Conservation (phyloP, 2,113 vertebrate species). For the Chelonoidis abingdonii region DNA sequence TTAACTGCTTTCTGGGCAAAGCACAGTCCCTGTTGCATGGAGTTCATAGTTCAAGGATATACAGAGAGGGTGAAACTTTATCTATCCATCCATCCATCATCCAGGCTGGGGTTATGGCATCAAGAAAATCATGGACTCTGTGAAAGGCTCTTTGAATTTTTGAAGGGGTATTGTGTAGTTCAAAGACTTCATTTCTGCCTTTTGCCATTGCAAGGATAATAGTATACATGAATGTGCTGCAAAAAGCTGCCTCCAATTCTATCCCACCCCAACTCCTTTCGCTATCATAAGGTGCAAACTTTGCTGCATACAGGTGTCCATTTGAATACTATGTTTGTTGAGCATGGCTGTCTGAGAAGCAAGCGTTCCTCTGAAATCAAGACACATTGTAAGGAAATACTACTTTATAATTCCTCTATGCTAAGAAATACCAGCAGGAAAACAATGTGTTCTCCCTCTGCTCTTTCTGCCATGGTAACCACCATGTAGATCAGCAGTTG, state of each 20-base stretch:
- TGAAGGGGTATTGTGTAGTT: too few species aligned
- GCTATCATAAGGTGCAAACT: not conserved
- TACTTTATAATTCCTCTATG: too few species aligned
- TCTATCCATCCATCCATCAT: too few species aligned
- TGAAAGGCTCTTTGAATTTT: not conserved
- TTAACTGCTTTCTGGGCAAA: not conserved
- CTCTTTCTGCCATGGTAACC: too few species aligned
- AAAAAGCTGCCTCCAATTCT: not conserved
- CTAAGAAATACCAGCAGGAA: too few species aligned
- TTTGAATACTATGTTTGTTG: not conserved
- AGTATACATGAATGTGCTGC: not conserved
- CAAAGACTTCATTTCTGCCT: not conserved
- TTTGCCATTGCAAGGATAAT: not conserved
- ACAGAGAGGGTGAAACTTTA: not conserved
- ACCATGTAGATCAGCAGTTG: too few species aligned
- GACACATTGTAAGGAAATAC: too few species aligned
- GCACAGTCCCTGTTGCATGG: not conserved
- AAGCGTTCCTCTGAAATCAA: not conserved
- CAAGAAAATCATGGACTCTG: not conserved
- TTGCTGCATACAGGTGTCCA: not conserved
- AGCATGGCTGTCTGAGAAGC: not conserved
- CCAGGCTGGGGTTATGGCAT: not conserved
- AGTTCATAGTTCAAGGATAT: not conserved
- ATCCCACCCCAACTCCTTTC: not conserved
- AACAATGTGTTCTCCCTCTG: too few species aligned